Percentiles rank a stretch among this genome's conserved stretches.
Conservation (phyloP, 2,888 invertebrate species). For the Parnassius mnemosyne region DNA sequence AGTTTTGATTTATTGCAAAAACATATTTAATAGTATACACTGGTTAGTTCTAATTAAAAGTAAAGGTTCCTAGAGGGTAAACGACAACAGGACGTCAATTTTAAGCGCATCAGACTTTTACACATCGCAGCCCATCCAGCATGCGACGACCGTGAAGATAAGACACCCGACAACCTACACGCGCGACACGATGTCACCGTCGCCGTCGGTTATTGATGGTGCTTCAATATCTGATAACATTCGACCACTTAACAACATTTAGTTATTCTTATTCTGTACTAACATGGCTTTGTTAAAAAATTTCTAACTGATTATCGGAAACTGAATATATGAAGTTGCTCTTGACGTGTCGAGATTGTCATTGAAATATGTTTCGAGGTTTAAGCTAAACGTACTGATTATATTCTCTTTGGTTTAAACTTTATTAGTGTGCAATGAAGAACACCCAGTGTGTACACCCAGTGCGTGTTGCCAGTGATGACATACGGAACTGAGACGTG, state of each 20-base stretch:
- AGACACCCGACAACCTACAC: conserved; percentile 30
- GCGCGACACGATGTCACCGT: conserved; percentile 30
- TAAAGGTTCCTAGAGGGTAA: conserved; percentile 11
- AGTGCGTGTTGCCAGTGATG: no score
- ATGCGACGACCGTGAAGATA: conserved; percentile 33
- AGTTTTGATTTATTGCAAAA: no score
- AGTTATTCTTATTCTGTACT: conserved; percentile 22
- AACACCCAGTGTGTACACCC: no score
- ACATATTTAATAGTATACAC: no score
- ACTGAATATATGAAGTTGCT: conserved; percentile 9
- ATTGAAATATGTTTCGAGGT: conserved; percentile 7
- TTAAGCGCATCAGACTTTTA: conserved; percentile 26
- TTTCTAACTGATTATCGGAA: background rate
- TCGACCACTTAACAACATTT: conserved; percentile 24
- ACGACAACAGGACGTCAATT: conserved; percentile 22
- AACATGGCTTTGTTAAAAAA: conserved; percentile 19
- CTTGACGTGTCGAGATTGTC: conserved; percentile 8
- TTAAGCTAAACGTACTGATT: background rate
- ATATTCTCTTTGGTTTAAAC: background rate
- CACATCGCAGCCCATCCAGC: conserved; percentile 25
- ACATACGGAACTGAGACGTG: no score
- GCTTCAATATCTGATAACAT: conserved; percentile 28
- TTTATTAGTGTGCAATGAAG: background rate
- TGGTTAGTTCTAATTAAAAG: no score
- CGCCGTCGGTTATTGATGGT: conserved; percentile 35